Evolutionary conservation across 2,888 invertebrate genomes (phyloP).

Genomic region (Podotricha telesiphe): DNA sequence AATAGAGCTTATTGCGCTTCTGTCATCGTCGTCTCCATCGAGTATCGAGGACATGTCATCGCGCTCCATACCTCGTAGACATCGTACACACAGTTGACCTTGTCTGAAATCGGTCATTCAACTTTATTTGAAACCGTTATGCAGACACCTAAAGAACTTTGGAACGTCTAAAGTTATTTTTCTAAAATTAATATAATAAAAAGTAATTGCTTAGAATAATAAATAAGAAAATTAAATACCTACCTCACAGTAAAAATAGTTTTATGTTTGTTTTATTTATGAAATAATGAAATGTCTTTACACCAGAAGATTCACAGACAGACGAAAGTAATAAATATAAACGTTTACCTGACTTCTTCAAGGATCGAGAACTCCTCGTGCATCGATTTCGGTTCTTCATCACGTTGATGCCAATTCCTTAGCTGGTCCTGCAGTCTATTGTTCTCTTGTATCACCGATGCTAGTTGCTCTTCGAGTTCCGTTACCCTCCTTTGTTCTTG

Average conservation of each 20-base stretch:
- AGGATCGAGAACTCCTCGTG: conserved; percentile 92
- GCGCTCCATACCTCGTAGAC: conserved; percentile 86
- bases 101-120: conserved; percentile 84
- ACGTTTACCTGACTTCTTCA: conserved; percentile 91
- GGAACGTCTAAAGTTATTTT: neutral
- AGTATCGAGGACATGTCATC: conserved; percentile 87
- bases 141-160: neutral
- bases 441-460: conserved; percentile 88
- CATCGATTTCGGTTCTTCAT: conserved; percentile 91
- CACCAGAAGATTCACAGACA: neutral
- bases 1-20: conserved; percentile 85
- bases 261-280: neutral
- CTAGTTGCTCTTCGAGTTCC: conserved; percentile 91
- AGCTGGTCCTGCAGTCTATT: conserved; percentile 88
- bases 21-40: conserved; percentile 89
- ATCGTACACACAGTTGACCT: conserved; percentile 92
- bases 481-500: conserved; percentile 88
- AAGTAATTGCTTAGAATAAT: neutral
- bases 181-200: neutral
- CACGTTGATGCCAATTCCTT: conserved; percentile 84
- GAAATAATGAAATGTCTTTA: neutral
- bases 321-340: neutral
- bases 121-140: neutral
- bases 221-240: too few relatives aligned
- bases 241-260: neutral